phyloP scores from a whole-genome alignment of 1,140 invertebrate genomes.

The Drosophila takahashii region DNA sequence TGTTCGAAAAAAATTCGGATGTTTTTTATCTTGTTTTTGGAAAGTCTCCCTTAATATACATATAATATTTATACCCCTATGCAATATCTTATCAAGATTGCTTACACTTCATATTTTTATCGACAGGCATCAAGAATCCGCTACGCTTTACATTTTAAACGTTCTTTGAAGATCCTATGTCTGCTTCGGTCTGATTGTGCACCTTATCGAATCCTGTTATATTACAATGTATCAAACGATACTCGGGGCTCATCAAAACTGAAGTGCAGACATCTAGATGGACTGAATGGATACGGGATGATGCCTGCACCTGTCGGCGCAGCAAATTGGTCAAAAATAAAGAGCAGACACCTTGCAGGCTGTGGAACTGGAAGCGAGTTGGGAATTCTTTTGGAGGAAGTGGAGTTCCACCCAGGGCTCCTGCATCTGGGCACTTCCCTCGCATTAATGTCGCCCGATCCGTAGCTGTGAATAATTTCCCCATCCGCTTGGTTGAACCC shows the following conservation, averaged over 20 bases:
- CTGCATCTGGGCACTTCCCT: slow-evolving; percentile 14
- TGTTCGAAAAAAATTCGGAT: too few species aligned
- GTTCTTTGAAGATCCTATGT: slow-evolving; percentile 4
- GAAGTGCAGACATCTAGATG: slow-evolving; percentile 46
- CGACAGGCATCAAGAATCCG: slow-evolving; percentile 17
- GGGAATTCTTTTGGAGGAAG: slow-evolving; percentile 46
- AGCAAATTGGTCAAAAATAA: slow-evolving; percentile 59
- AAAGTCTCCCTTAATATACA: neutral
- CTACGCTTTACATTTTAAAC: slow-evolving; percentile 15
- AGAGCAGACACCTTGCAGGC: slow-evolving; percentile 57
- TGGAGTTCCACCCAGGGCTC: slow-evolving; percentile 1
- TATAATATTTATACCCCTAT: neutral
- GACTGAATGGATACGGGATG: slow-evolving; percentile 29
- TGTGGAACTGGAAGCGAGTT: slow-evolving; percentile 6
- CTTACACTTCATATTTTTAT: neutral
- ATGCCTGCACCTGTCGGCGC: slow-evolving; percentile 62
- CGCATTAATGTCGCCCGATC: slow-evolving; percentile 58
- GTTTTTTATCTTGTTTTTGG: neutral
- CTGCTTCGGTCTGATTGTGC: slow-evolving; percentile 3
- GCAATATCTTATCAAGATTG: slow-evolving; percentile 6
- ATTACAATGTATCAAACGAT: slow-evolving; percentile 70
- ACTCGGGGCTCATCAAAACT: slow-evolving; percentile 35
- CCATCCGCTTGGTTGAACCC: slow-evolving; percentile 59
- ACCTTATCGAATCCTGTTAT: slow-evolving; percentile 57
- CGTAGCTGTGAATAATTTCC: slow-evolving; percentile 83